Percentiles rank a stretch among this genome's conserved stretches.
phyloP scores from a whole-genome alignment of 2,113 vertebrate genomes.

The Cavia porcellus region DNA sequence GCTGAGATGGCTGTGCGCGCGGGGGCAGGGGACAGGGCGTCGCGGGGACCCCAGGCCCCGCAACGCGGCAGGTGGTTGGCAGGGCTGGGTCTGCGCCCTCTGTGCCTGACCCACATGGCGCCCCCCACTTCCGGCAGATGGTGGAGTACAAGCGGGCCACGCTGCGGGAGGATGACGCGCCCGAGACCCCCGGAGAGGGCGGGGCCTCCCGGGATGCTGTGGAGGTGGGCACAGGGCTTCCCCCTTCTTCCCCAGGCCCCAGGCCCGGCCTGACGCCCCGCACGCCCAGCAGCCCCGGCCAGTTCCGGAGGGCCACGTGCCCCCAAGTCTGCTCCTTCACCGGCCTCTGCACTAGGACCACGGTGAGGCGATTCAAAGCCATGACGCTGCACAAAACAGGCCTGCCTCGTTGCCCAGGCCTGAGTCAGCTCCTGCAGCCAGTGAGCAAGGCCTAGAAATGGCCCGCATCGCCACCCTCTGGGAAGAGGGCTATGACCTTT shows the following conservation, averaged over 20 bases:
- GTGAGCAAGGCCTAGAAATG: background rate
- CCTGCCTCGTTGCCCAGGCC: background rate
- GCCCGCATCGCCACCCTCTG: background rate
- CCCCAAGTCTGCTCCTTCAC: background rate
- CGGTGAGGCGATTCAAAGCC: constrained; percentile 52
- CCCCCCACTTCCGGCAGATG: constrained; percentile 90
- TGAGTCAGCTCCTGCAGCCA: background rate
- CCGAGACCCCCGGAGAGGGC: constrained; percentile 89
- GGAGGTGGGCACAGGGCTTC: constrained; percentile 87
- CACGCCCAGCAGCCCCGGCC: constrained; percentile 30
- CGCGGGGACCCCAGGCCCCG: background rate
- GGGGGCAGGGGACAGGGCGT: background rate
- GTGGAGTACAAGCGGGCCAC: constrained; percentile 96
- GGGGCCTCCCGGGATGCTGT: constrained; percentile 91
- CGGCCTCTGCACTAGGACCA: constrained; percentile 46
- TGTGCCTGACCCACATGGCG: constrained; percentile 50
- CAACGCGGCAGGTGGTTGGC: background rate
- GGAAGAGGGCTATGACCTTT: background rate
- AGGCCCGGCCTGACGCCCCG: background rate
- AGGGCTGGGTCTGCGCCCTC: background rate
- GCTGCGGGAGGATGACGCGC: constrained; percentile 94
- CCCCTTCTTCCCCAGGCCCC: constrained; percentile 33
- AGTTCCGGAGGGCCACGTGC: constrained; percentile 51
- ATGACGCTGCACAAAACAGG: constrained; percentile 76
- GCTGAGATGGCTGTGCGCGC: background rate